Evolutionary conservation across 2,888 invertebrate species (phyloP).

Genomic region (Panzeria rudis): DNA sequence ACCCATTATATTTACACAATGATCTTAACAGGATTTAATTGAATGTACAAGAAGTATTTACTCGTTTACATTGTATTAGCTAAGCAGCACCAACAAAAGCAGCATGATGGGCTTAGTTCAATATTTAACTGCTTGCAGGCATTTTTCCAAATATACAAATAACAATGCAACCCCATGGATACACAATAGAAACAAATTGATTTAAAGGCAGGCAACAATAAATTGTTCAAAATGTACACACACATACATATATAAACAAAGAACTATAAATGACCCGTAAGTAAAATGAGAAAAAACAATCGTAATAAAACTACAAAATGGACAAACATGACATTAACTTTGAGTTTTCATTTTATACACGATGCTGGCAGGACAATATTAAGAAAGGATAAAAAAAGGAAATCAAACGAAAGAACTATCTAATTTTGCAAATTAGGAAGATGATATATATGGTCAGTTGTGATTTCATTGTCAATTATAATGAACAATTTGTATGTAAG

Average conservation of each 20-base stretch:
- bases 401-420: background rate
- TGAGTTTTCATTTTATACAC: background rate
- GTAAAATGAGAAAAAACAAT: background rate
- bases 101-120: conserved; percentile 37
- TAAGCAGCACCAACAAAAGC: background rate
- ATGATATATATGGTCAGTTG: background rate
- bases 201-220: conserved; percentile 18
- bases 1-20: conserved; percentile 51
- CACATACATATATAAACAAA: conserved; percentile 4
- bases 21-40: conserved; percentile 63
- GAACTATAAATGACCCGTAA: conserved; percentile 30
- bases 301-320: conserved; percentile 9
- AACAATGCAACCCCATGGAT: conserved; percentile 40
- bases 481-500: too few relatives aligned
- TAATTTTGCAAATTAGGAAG: conserved; percentile 26
- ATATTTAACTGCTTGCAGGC: conserved; percentile 46
- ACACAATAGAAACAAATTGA: conserved; percentile 41
- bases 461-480: conserved; percentile 1
- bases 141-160: conserved; percentile 30
- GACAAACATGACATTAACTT: conserved; percentile 28
- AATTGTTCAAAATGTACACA: conserved; percentile 6
- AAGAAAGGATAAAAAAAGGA: background rate
- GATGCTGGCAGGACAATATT: background rate
- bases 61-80: conserved; percentile 37
- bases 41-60: conserved; percentile 57